Percentiles rank a stretch among this genome's conserved stretches.
Evolutionary conservation across 2,888 invertebrate genomes (phyloP).

Genomic region (Drosophila cognata): DNA sequence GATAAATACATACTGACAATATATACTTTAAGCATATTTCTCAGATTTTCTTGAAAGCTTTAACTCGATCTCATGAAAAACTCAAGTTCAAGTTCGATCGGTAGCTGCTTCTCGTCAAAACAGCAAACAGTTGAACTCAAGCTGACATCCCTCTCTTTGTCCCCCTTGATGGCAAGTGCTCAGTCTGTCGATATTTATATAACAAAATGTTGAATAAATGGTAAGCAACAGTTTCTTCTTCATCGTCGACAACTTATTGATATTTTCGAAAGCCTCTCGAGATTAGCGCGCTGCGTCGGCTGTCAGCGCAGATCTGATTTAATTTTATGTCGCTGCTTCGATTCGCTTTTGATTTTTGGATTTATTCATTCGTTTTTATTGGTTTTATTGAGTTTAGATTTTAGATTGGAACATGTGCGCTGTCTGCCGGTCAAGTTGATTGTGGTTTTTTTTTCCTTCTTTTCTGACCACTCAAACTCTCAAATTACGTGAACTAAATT

Average conservation of each 20-base stretch:
- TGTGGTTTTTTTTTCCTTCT: constrained; percentile 1
- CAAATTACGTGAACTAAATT: constrained; percentile 16
- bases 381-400: constrained; percentile 1
- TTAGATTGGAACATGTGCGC: constrained; percentile 12
- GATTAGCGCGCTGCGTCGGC: constrained; percentile 26
- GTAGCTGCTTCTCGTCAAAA: constrained; percentile 57
- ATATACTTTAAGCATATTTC: not conserved
- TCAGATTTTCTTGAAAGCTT: constrained; percentile 21
- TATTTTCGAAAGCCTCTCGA: constrained; percentile 55
- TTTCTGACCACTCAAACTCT: not conserved
- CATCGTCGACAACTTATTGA: constrained; percentile 65
- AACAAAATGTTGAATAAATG: constrained; percentile 33
- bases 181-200: constrained; percentile 16
- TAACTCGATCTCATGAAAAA: constrained; percentile 2
- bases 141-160: not conserved
- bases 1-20: not conserved
- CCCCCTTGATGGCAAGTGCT: constrained; percentile 6
- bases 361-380: constrained; percentile 2
- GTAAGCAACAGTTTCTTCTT: constrained; percentile 27
- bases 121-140: constrained; percentile 29
- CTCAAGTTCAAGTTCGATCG: constrained; percentile 52
- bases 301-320: constrained; percentile 18
- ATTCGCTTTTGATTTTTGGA: constrained; percentile 16
- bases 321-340: not conserved
- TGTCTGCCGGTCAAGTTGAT: constrained; percentile 18